Base-by-base conservation (phyloP, 1,140 invertebrate species). In the Drosophila orosa region DNA sequence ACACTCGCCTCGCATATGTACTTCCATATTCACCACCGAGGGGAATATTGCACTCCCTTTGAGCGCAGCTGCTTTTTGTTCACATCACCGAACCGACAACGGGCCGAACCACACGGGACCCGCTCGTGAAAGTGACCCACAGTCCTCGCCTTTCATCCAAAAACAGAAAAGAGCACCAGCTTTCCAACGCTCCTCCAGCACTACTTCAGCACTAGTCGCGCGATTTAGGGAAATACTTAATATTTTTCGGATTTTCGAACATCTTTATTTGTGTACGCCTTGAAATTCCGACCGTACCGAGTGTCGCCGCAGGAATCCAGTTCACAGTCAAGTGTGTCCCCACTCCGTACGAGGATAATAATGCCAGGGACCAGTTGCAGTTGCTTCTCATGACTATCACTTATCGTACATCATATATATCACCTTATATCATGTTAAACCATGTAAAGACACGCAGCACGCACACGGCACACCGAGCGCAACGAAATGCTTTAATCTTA, bases 1-100 rank as follows among this genome's bases (percentile, higher is more conserved):
- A 48, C 45, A 48, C 45, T 17, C n/a, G n/a, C 25, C 47, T 25
- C 7, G 7, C 25, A 48, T 19, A n/a, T n/a, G n/a, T n/a, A 19
- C 47, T 13, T 17, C 13, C 12, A 22, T 33, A 47, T 31, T 33
- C 39, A 22, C 22, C 17, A 29, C 24, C 3, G 19, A 29, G 33
- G 29, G 10, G 10, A 27, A 31, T 17, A 61, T 10, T 29, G 22
- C 22, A 24, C 19, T 33, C 24, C 42, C 37, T 4, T 47, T 47
- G 29, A 80, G 81, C 77, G 73, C 81, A 76, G 77, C 82, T 87
- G 83, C 83, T 73, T 82, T 86, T 83, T 85, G 50, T 82, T 82
- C 82, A 87, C 74, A 86, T 85, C 82, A 77, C 82, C 82, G 78
- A 85, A 85, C 81, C 59, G 83, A 85, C 83, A 87, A 85, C 60